Percentiles rank a stretch among this genome's conserved stretches.
Evolutionary conservation across 2,113 vertebrate genomes (phyloP).

Genomic region (Protomyctophum bolini): DNA sequence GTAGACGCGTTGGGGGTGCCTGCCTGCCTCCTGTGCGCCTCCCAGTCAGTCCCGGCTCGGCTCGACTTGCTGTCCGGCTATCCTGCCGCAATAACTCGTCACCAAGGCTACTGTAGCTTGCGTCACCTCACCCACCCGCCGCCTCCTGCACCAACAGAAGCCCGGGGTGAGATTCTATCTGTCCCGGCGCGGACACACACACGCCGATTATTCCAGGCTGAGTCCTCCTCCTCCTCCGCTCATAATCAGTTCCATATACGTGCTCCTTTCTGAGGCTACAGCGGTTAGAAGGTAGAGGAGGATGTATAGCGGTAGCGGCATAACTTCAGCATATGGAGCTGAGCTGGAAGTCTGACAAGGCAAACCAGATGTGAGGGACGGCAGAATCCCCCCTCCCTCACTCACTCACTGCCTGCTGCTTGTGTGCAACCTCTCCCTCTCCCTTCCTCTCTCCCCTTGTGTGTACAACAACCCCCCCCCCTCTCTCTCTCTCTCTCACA

Average conservation of each 20-base stretch:
- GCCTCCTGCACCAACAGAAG: conserved; percentile 51
- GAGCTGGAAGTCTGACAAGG: conserved; percentile 47
- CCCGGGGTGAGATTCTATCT: too few relatives aligned
- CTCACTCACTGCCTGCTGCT: too few relatives aligned
- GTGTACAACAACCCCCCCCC: not conserved
- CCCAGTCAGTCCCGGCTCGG: conserved; percentile 25
- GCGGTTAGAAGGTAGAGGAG: conserved; percentile 4
- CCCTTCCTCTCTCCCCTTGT: too few relatives aligned
- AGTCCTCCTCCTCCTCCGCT: too few relatives aligned
- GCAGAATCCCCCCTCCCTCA: conserved; percentile 22
- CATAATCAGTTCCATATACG: not conserved
- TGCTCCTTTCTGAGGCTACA: not conserved
- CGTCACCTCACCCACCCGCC: conserved; percentile 71
- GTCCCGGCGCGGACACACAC: not conserved
- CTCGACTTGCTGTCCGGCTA: conserved; percentile 39
- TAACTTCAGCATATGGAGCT: conserved; percentile 51
- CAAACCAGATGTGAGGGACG: conserved; percentile 71
- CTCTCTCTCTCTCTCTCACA: conserved; percentile 18
- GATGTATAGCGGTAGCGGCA: conserved; percentile 35
- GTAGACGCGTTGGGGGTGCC: conserved; percentile 17
- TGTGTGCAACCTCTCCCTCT: too few relatives aligned
- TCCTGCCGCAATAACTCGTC: conserved; percentile 69
- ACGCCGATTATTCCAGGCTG: too few relatives aligned
- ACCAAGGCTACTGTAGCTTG: conserved; percentile 55
- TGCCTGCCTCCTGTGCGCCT: not conserved